Base-by-base conservation (phyloP, 2,888 invertebrate species). In the Troides aeacus region DNA sequence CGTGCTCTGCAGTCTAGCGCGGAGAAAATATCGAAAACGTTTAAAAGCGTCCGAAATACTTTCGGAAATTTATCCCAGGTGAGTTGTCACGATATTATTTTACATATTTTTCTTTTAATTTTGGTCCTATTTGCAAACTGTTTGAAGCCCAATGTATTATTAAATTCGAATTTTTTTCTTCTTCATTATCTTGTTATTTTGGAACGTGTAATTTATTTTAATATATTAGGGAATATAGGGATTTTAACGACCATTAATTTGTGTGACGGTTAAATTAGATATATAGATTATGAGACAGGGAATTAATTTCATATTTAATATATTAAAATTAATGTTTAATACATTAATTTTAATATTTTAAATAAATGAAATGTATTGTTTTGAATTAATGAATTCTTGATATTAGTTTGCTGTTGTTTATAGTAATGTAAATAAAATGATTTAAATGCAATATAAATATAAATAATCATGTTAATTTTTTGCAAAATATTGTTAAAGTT, bases 1-100 rank as follows among this genome's bases (percentile, higher is more conserved):
- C 94, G 93, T 78, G 94, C 93, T 60, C 84, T 95, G 63, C 93
- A 95, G 76, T 94, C 93, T 62, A 94, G 95, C 46, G 95, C 95
- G 17, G 95, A 95, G 74, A 95, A 94, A 82, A 92, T 96, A 72
- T 93, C 95, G 1, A 94, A 93, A 82, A 95, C 95, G 0, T 94
- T 95, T 76, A 94, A 94, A 71, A 94, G 92, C 73, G 94, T 96
- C 30, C 89, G 94, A 75, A 94, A 94, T 70, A 94, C 94, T 23
- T 93, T 96, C 73, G 95, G 95, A 18, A 94, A 94, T 71, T 88
- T 95, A 73, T 94, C 95, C 62, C 95, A 95, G 93, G 95, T 95
- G n/a, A 62, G 62, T 15, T 17, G 50, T 15, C 18, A 15, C 17
- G 17, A 50, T 2, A 50, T 15, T 50, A 50, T 50, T 50, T 4